Evolutionary conservation across 1,140 invertebrate species (phyloP).

Genomic region (Neuroterus valhalla): DNA sequence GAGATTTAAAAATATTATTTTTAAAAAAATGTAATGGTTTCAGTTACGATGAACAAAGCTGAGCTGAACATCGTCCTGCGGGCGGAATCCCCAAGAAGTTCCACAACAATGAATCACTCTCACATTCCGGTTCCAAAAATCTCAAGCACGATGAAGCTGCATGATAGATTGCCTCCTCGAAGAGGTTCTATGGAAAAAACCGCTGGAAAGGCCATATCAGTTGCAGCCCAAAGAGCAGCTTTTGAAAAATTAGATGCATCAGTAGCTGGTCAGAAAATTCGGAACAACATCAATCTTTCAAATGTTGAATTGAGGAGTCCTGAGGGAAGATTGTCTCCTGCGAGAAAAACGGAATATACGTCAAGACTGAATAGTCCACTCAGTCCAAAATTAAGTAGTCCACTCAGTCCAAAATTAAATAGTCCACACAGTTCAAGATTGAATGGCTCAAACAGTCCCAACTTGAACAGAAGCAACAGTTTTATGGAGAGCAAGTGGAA

Average conservation of each 20-base stretch:
- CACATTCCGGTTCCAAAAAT: conserved; percentile 70
- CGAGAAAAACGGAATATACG: conserved; percentile 40
- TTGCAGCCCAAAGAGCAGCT: conserved; percentile 68
- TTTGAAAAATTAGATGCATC: conserved; percentile 68
- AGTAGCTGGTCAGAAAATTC: conserved; percentile 42
- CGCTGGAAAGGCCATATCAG: conserved; percentile 56
- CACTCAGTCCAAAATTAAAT: conserved; percentile 3
- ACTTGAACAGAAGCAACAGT: conserved; percentile 62
- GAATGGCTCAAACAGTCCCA: conserved; percentile 35
- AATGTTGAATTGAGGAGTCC: conserved; percentile 49
- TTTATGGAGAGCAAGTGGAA: conserved; percentile 76
- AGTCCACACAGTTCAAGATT: conserved; percentile 29
- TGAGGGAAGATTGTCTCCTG: conserved; percentile 37
- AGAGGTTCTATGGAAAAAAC: conserved; percentile 61
- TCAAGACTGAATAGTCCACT: conserved; percentile 32
- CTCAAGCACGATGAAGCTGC: conserved; percentile 51
- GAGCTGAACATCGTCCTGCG: conserved; percentile 65
- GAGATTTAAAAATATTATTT: neutral
- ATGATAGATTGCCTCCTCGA: conserved; percentile 57
- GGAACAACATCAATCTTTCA: conserved; percentile 46
- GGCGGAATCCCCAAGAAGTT: conserved; percentile 50
- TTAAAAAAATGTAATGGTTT: conserved; percentile 34
- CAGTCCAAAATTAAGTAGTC: conserved; percentile 34
- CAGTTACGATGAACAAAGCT: conserved; percentile 64
- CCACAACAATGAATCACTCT: conserved; percentile 64